Conservation (phyloP, 2,888 invertebrate species). For the Strigamia transsilvanica region DNA sequence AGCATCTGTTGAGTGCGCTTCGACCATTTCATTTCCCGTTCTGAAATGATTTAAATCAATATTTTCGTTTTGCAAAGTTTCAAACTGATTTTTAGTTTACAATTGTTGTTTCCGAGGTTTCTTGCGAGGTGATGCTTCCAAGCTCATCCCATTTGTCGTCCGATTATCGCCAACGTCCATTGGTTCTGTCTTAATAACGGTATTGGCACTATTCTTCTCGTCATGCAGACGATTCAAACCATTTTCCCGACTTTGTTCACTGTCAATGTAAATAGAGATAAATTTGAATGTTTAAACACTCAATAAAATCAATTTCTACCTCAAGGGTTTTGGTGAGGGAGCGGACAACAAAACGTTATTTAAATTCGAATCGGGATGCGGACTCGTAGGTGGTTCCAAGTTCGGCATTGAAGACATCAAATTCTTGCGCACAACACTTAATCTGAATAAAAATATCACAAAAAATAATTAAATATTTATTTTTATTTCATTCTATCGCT, state of each 20-base stretch:
- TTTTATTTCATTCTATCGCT: neutral
- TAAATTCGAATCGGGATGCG: neutral
- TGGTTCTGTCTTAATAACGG: constrained; percentile 54
- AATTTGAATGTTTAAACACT: neutral
- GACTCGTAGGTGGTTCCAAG: constrained; percentile 54
- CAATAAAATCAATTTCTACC: neutral
- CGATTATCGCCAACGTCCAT: constrained; percentile 51
- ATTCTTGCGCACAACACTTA: constrained; percentile 66
- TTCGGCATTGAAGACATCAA: constrained; percentile 66
- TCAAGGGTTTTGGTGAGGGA: neutral
- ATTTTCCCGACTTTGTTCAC: constrained; percentile 53
- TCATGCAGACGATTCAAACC: constrained; percentile 32
- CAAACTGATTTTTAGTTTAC: constrained; percentile 66
- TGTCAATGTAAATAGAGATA: neutral
- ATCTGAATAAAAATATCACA: constrained; percentile 55
- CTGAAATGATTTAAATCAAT: constrained; percentile 60
- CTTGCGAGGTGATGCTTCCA: constrained; percentile 80
- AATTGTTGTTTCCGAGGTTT: constrained; percentile 89
- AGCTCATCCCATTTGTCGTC: neutral
- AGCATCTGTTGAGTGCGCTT: constrained; percentile 66
- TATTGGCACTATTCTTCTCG: constrained; percentile 49
- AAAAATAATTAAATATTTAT: neutral
- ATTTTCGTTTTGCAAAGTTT: neutral
- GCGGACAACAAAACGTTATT: neutral
- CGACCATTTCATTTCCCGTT: constrained; percentile 69